Evolutionary conservation across 1,140 invertebrate species (phyloP), one percentile per base, ranked within the genome.

Genomic region (Dendrolimus punctatus): DNA sequence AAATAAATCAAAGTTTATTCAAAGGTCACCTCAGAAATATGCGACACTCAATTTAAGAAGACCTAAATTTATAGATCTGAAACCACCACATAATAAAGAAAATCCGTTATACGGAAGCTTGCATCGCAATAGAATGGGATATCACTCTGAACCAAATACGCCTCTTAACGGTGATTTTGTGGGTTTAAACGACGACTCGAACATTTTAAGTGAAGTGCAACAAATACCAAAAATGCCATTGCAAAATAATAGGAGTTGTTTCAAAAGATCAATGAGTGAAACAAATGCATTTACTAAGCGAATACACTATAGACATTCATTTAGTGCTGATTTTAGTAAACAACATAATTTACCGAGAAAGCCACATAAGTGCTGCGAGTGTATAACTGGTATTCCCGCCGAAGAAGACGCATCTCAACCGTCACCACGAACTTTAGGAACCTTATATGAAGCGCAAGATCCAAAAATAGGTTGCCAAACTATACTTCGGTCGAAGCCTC

Each of bases 401-500:
- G 73, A 75, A 38, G 76, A 75, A 42, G 70, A 79, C 48, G 56
- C 57, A 9, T 50, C 49, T 53, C 68, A 38, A 47, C 70, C 59
- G 54, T 71, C 72, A 7, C 71, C 72, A 8, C 74, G 82, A 57
- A 86, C 79, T n/a, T 64, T 88, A 52, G 85, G 84, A 39, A 88
- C 87, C 8, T 64, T 88, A 40, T 88, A 88, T 53, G 87, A 88
- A 71, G 73, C 87, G 8, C 87, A 86, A 69, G 89, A 90, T 65
- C 88, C 89, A n/a, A 91, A 91, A 76, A 85, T 91, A 41, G 90
- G 90, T 38, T 91, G 89, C 57, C 90, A 91, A 73, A 90, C 90
- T 2, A 91, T 90, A n/a, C 64, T 91, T 40, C 70, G 90, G 40
- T 85, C 90, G 4, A 89, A 91, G 55, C 91, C 91, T 10, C 87